These are phyloP conservation scores for Teleiodes luculella DNA, from an alignment of 2,888 invertebrate species.

Conservation along the genomic window DNA sequence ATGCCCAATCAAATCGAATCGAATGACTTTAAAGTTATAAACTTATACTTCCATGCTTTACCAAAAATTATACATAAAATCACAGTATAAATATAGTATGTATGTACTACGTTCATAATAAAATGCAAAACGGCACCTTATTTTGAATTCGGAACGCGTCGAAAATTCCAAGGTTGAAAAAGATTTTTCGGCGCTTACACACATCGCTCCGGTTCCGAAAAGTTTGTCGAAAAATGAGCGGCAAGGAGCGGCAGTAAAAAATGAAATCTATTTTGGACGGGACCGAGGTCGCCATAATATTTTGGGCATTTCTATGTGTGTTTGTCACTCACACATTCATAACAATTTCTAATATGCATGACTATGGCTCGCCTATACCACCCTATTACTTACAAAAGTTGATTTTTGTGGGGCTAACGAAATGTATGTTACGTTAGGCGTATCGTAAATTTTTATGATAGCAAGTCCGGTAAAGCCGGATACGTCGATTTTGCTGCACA, in stretches of 20 bases:
- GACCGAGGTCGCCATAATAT: slow-evolving; percentile 49
- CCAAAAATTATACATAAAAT: too few species aligned
- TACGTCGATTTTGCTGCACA: too few species aligned
- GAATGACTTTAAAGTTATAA: neutral
- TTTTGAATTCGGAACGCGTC: neutral
- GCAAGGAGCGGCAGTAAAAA: slow-evolving; percentile 26
- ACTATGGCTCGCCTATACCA: neutral
- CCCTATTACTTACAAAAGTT: too few species aligned
- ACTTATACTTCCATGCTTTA: too few species aligned
- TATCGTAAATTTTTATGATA: too few species aligned
- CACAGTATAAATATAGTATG: too few species aligned
- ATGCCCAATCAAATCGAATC: neutral
- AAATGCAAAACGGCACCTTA: neutral
- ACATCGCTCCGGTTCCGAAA: too few species aligned
- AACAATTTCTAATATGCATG: neutral
- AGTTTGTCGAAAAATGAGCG: slow-evolving; percentile 24
- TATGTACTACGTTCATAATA: too few species aligned
- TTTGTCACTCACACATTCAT: slow-evolving; percentile 31
- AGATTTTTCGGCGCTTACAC: slow-evolving; percentile 22
- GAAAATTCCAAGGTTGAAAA: neutral
- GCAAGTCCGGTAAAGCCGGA: too few species aligned
- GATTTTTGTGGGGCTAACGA: too few species aligned
- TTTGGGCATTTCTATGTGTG: slow-evolving; percentile 46
- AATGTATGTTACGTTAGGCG: too few species aligned
- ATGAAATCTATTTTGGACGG: slow-evolving; percentile 55